Evolutionary conservation across 2,113 vertebrate species (phyloP), one percentile per base, ranked within the genome.

Genomic region (Silurus meridionalis): DNA sequence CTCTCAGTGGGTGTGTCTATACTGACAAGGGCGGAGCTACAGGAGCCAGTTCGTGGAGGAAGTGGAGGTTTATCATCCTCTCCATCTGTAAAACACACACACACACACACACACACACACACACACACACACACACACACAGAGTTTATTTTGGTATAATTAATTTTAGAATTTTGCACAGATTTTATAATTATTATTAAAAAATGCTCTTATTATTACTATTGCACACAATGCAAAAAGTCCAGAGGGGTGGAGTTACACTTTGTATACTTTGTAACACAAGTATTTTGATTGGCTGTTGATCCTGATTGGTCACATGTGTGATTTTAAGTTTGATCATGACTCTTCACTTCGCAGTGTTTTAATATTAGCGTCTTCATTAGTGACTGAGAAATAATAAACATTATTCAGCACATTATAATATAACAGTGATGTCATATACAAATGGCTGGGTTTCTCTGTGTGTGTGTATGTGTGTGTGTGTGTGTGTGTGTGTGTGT

Each of bases 31-130:
- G 90, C 67, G 17, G 90, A 88, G 80, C 91, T 88, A 92, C 95
- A 96, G 63, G 97, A 97, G 71, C 96, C 95, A 0, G 96, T 97
- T 13, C 97, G 97, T 0, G 98, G 97, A 0, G 98, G 98, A 19
- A 99, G 88, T 0, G 97, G 97, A 0, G 98, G 98, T 88, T 98
- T 99, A 88, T 99, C 98, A 52, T 99, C 97, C 89, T 98, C 98
- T 46, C 97, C 97, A 93, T 99, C 98, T 98, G 89, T 82, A 91
- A 91, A 0, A 46, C 53, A 90, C 21, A 89, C 19, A 72, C 46
- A 64, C 7, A 71, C 17, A 48, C 50, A 83, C 72, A 85, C 71
- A 78, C 64, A 82, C 81, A 83, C 74, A 79, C 58, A 64, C 72
- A 85, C 19, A 67, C 74, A 83, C 83, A 84, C 55, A 75, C 52